A percentile compares a stretch with the other conserved stretches of the same genome.
phyloP scores from a whole-genome alignment of 2,797 vertebrate genomes.

The Linurgus olivaceus region DNA sequence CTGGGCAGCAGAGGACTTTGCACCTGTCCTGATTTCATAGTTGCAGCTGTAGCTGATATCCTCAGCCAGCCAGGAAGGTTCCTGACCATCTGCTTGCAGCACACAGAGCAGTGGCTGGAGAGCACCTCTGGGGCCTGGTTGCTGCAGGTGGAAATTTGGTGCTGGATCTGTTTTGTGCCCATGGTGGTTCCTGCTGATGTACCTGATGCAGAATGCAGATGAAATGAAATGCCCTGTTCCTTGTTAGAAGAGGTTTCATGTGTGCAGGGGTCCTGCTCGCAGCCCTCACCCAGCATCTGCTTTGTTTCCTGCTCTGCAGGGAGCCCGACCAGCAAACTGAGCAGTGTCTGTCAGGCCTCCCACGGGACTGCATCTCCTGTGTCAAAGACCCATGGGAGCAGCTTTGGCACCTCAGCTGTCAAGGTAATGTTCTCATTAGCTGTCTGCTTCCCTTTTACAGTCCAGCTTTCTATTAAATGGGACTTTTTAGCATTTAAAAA shows the following conservation, averaged over 20 bases:
- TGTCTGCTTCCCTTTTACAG: background rate
- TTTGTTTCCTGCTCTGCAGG: constrained; percentile 72
- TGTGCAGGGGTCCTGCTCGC: background rate
- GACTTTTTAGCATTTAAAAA: background rate
- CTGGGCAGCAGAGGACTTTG: background rate
- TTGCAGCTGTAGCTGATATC: rapidly evolving
- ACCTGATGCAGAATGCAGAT: background rate
- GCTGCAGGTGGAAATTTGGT: background rate
- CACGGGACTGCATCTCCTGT: constrained; percentile 88
- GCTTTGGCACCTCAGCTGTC: constrained; percentile 88
- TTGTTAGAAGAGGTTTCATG: background rate
- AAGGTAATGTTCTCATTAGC: constrained; percentile 82
- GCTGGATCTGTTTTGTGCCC: background rate
- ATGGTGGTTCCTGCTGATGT: background rate
- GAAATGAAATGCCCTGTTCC: background rate
- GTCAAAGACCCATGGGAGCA: constrained; percentile 90
- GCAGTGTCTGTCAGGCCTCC: constrained; percentile 74
- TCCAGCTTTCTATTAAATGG: background rate
- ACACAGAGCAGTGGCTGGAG: background rate
- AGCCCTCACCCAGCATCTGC: constrained; percentile 26
- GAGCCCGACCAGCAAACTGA: constrained; percentile 88
- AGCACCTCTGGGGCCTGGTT: background rate
- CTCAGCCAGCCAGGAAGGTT: background rate
- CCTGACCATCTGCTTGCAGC: background rate
- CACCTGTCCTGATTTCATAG: background rate